These are phyloP conservation scores for Thereva unica DNA, from an alignment of 2,888 invertebrate genomes.

Conservation along the genomic window DNA sequence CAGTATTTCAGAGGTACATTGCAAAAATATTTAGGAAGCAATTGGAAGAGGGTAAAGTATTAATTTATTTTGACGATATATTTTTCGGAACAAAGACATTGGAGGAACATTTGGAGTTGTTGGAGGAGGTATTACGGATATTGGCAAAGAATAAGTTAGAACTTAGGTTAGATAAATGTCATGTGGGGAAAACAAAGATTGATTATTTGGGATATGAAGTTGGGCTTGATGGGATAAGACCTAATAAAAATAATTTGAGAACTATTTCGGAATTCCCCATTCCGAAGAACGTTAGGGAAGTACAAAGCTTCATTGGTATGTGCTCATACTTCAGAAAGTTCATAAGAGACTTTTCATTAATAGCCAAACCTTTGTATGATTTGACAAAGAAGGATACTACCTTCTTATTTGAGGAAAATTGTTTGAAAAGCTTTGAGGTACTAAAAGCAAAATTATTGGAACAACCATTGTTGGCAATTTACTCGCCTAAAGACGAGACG, in stretches of 20 bases:
- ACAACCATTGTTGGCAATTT: constrained; percentile 16
- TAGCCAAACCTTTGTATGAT: constrained; percentile 10
- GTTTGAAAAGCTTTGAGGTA: constrained; percentile 42
- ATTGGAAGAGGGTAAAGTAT: constrained; percentile 34
- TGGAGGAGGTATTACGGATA: background rate
- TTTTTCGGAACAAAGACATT: constrained; percentile 40
- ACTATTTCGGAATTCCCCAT: constrained; percentile 2
- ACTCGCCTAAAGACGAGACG: constrained; percentile 43
- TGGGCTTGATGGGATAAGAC: background rate
- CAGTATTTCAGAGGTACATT: constrained; percentile 40
- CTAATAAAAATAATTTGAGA: background rate
- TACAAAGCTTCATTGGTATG: constrained; percentile 6
- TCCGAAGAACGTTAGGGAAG: background rate
- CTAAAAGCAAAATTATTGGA: constrained; percentile 42
- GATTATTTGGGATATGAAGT: constrained; percentile 9
- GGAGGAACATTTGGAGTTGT: constrained; percentile 37
- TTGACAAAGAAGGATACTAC: constrained; percentile 37
- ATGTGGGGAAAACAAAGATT: constrained; percentile 4
- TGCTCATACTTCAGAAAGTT: constrained; percentile 16
- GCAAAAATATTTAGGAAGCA: constrained; percentile 35
- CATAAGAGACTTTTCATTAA: background rate
- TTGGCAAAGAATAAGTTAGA: background rate
- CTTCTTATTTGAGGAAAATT: constrained; percentile 44
- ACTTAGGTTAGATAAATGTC: constrained; percentile 1
- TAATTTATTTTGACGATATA: constrained; percentile 44